Evolutionary conservation across 2,113 vertebrate genomes (phyloP).

Genomic region (Noturus placidus): DNA sequence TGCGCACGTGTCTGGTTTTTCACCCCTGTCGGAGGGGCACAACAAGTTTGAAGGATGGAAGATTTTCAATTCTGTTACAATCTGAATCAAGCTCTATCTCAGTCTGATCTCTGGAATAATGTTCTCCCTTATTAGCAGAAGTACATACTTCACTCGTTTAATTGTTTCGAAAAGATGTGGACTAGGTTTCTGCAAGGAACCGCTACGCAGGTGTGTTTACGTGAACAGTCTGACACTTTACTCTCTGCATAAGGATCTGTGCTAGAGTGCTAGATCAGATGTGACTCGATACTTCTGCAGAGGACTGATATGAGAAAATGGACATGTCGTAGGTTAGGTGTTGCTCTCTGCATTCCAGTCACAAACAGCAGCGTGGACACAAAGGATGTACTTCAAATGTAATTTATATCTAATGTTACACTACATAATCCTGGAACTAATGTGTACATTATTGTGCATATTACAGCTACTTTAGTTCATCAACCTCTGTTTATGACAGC

Average conservation of each 20-base stretch:
- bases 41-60: constrained; percentile 47
- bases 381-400: constrained; percentile 31
- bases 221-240: not conserved
- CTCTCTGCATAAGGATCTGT: constrained; percentile 5
- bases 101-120: constrained; percentile 31
- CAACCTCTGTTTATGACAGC: constrained; percentile 33
- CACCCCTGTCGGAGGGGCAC: constrained; percentile 47
- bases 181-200: constrained; percentile 3
- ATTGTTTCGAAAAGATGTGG: constrained; percentile 1
- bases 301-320: constrained; percentile 17
- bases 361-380: constrained; percentile 21
- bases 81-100: not conserved
- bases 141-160: not conserved
- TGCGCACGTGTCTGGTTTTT: constrained; percentile 54
- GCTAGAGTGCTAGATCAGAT: not conserved
- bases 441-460: constrained; percentile 36
- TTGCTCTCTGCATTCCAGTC: constrained; percentile 34
- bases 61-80: constrained; percentile 42
- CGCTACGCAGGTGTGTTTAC: not conserved
- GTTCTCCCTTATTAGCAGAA: constrained; percentile 31
- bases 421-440: constrained; percentile 33
- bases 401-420: constrained; percentile 30
- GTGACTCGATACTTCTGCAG: not conserved
- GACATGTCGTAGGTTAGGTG: not conserved
- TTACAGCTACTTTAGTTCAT: constrained; percentile 27